A percentile compares a stretch with the other conserved stretches of the same genome.
These are phyloP conservation scores for Vanessa cardui DNA, from an alignment of 2,888 invertebrate species.

Conservation along the genomic window DNA sequence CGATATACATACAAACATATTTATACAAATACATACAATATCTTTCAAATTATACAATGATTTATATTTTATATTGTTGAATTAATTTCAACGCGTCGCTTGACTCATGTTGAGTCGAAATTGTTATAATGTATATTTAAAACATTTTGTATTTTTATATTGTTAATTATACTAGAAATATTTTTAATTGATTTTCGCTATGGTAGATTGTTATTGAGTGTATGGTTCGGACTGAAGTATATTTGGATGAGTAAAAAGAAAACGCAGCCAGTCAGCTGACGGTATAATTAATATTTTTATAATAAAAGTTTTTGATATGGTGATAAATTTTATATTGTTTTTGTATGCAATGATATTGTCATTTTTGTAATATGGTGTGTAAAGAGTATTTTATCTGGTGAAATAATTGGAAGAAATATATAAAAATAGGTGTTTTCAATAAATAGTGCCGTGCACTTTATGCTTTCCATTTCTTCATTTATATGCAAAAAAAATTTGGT, in stretches of 20 bases:
- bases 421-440: no score
- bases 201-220: slow-evolving; percentile 4
- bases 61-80: slow-evolving; percentile 57
- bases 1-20: slow-evolving; percentile 35
- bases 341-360: slow-evolving; percentile 12
- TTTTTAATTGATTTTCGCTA: slow-evolving; percentile 5
- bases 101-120: slow-evolving; percentile 75
- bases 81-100: slow-evolving; percentile 59
- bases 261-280: not conserved
- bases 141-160: slow-evolving; percentile 46
- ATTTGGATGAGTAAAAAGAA: not conserved
- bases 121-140: slow-evolving; percentile 41
- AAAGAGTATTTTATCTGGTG: no score
- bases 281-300: not conserved
- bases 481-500: no score
- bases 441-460: no score
- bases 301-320: not conserved
- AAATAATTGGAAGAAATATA: no score
- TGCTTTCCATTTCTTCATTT: no score
- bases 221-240: no score
- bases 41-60: slow-evolving; percentile 41
- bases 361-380: not conserved
- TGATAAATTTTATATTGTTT: not conserved
- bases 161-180: slow-evolving; percentile 33
- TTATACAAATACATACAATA: slow-evolving; percentile 20